These are phyloP conservation scores for Beroe forskalii DNA, from an alignment of 37 sponge, comb jelly and placozoan genomes.

Conservation along the genomic window DNA sequence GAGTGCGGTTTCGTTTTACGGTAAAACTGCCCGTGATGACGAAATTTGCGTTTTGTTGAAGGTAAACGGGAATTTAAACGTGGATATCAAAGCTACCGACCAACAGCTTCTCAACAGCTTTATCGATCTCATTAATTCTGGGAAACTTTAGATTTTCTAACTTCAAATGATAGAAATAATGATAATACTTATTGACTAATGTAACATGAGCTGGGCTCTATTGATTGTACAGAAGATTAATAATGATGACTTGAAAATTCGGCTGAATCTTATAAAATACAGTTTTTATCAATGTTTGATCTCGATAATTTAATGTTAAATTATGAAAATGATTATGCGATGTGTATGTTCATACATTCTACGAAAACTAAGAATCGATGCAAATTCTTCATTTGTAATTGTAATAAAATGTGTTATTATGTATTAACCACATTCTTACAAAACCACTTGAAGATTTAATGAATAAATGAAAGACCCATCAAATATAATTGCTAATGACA, in stretches of 20 bases:
- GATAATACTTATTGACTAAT: not conserved
- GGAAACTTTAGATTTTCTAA: conserved; percentile 1
- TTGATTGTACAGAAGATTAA: conserved; percentile 55
- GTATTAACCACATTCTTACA: not conserved
- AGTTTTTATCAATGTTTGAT: conserved; percentile 29
- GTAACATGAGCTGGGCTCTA: conserved; percentile 34
- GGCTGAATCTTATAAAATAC: conserved; percentile 33
- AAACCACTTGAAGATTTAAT: not conserved
- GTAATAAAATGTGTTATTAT: not conserved
- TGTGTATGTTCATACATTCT: no score
- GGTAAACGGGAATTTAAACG: not conserved
- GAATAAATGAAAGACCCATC: no score
- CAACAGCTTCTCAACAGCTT: conserved; percentile 34
- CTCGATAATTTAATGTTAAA: no score
- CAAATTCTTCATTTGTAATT: not conserved
- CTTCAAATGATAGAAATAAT: not conserved
- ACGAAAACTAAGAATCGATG: no score
- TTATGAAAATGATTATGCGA: no score
- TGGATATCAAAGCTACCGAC: conserved; percentile 22
- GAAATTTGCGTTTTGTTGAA: conserved; percentile 49
- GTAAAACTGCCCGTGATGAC: conserved; percentile 9
- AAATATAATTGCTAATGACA: no score
- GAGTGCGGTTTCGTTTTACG: conserved; percentile 44
- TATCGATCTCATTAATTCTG: conserved; percentile 47
- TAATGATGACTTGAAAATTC: not conserved